Evolutionary conservation across 2,113 vertebrate genomes (phyloP).

Genomic region (Gobius niger): DNA sequence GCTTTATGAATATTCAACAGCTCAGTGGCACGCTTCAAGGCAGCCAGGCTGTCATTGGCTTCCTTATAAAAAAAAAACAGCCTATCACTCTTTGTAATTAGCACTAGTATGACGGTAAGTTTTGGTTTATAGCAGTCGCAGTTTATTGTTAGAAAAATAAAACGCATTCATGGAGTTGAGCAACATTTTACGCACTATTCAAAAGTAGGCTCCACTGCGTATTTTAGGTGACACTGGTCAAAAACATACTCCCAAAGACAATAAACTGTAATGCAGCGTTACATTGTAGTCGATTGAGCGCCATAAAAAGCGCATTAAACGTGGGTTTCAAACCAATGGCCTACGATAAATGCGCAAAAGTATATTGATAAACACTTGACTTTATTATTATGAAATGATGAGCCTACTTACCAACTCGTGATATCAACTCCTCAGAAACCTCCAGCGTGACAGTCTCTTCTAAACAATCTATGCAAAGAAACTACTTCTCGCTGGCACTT

Average conservation of each 20-base stretch:
- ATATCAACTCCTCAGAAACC: conserved; percentile 60
- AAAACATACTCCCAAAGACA: too few species aligned
- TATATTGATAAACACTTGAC: not conserved
- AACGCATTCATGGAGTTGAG: too few species aligned
- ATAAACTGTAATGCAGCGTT: too few species aligned
- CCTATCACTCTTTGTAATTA: too few species aligned
- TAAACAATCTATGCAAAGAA: conserved; percentile 16
- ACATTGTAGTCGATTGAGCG: too few species aligned
- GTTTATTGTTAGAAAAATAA: too few species aligned
- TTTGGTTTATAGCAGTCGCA: not conserved
- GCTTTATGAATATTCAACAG: conserved; percentile 32
- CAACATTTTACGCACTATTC: too few species aligned
- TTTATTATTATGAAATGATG: not conserved
- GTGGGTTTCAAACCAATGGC: too few species aligned
- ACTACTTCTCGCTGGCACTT: conserved; percentile 10
- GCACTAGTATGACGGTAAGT: not conserved
- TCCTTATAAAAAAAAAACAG: not conserved
- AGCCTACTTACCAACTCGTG: conserved; percentile 61
- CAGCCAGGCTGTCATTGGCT: not conserved
- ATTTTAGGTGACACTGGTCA: too few species aligned
- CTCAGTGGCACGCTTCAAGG: not conserved
- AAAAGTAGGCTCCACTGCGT: too few species aligned
- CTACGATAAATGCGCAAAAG: not conserved
- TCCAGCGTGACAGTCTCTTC: conserved; percentile 54
- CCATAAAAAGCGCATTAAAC: too few species aligned